Base-by-base conservation (phyloP, 2,113 vertebrate genomes). In the Hymenochirus boettgeri region DNA sequence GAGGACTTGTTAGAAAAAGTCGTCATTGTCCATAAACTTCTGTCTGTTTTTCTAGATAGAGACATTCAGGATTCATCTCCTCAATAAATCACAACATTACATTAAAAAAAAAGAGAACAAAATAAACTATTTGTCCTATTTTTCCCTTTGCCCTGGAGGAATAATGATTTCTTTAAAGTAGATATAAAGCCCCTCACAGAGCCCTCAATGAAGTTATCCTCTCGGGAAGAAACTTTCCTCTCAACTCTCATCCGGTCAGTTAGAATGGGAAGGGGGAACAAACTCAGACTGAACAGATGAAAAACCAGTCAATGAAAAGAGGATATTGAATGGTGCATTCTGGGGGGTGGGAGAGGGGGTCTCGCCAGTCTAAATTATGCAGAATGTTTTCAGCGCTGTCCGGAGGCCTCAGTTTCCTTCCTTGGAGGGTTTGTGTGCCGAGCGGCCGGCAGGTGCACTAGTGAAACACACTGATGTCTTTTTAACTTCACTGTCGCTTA, bases 371-470 rank as follows among this genome's bases (percentile, higher is more conserved):
- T 39, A 50, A 67, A 67, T 58, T 57, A 67, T 59, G 46, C 55
- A 67, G 47, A 67, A 59, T 50, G 46, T 50, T 65, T 57, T 58
- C 45, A 52, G 22, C 15, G 39, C 19, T 35, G 55, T 48, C 54
- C 64, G 29, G 64, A 59, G 55, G 55, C 64, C 46, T 26, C 56
- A 27, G 18, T 29, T 67, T 67, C 64, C 64, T 57, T 58, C 56
- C 55, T 65, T 9, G 31, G 64, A 59, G 24, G 23, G 39, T 54
- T 35, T 57, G 23, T 23, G 24, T 25, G 52, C 13, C 26, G 24
- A 19, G 26, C 23, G 18, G 54, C 46, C 53, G 42, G 26, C 55
- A 33, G 39, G 21, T 51, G 64, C 55, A 59, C 55, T 45, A 51
- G 56, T 46, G 39, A 18, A 24, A 48, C 7, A 67, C 64, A 67